Base-by-base conservation (phyloP, 2,888 invertebrate species). In the Pseudococcus longispinus region DNA sequence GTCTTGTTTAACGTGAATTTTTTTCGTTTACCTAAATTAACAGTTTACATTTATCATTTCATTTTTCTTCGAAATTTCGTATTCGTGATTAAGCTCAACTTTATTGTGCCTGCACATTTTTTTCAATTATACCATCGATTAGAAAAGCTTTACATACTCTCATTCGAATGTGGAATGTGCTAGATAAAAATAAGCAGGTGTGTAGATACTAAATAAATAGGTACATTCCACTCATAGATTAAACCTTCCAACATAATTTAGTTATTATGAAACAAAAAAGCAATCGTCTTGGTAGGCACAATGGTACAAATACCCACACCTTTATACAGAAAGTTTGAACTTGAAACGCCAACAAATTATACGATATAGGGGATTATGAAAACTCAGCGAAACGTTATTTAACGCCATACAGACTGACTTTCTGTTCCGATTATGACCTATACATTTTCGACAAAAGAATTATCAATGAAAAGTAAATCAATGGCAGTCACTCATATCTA, bases 381-480 rank as follows among this genome's bases (percentile, higher is more conserved):
- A 80, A 80, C n/a, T 80, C 42, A 20, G 77, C 42, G 77, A 80
- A 42, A 80, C 20, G 77, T 80, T 80, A 2, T 0, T 80, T 80
- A 42, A 80, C 77, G 77, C 77, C 77, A 42, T 15, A 80, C 77
- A 42, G 42, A 42, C 77, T 80, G 77, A 80, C 77, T 80, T 46
- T 80, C 42, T 80, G 77, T 42, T 80, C 11, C 77, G 77, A 80
- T 80, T 80, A 80, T 15, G n/a, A 20, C 77, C 37, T 20, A 80
- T 80, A 37, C 32, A 42, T 80, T 80, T 80, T 42, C 77, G 42
- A 85, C 60, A 70, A 85, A 65, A 85, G 65, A 65, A 85, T 85
- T 44, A 70, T 60, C 85, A 85, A 85, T 85, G 85, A 85, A 85
- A 85, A 85, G 85, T 85, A 85, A 85, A 85, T 85, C 85, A 85